A percentile compares a stretch with the other conserved stretches of the same genome.
Evolutionary conservation across 2,113 vertebrate genomes (phyloP).

Genomic region (Neolamprologus sp.): DNA sequence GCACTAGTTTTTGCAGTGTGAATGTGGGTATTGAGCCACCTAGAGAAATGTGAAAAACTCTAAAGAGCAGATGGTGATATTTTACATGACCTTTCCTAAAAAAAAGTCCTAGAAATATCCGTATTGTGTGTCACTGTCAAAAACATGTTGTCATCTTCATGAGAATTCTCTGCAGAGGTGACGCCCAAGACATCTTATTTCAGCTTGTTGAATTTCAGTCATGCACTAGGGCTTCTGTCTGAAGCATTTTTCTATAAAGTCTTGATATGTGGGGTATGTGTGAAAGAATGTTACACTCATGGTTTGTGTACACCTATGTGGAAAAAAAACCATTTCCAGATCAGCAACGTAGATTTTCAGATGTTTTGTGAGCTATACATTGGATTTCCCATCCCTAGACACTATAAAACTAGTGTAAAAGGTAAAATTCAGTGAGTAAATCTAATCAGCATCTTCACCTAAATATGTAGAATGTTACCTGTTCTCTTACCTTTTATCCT

Average conservation of each 20-base stretch:
- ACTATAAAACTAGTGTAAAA: neutral
- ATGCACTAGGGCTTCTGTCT: neutral
- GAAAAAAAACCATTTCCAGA: rapidly evolving
- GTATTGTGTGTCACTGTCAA: neutral
- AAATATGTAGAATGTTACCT: neutral
- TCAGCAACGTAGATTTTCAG: neutral
- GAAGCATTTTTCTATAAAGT: neutral
- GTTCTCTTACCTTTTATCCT: neutral
- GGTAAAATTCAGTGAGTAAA: neutral
- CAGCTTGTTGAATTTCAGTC: neutral
- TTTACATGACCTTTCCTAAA: neutral
- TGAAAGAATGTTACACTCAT: neutral
- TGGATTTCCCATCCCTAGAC: neutral
- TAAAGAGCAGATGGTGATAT: neutral
- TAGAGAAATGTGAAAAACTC: too few relatives aligned
- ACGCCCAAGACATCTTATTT: neutral
- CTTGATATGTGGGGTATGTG: neutral
- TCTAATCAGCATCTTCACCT: neutral
- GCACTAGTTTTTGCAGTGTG: neutral
- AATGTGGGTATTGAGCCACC: neutral
- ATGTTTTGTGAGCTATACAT: neutral
- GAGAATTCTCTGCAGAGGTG: neutral
- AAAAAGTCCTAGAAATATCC: neutral
- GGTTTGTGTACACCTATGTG: neutral
- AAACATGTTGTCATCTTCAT: neutral